phyloP scores from a whole-genome alignment of 2,888 invertebrate genomes.

The Hedya salicella region DNA sequence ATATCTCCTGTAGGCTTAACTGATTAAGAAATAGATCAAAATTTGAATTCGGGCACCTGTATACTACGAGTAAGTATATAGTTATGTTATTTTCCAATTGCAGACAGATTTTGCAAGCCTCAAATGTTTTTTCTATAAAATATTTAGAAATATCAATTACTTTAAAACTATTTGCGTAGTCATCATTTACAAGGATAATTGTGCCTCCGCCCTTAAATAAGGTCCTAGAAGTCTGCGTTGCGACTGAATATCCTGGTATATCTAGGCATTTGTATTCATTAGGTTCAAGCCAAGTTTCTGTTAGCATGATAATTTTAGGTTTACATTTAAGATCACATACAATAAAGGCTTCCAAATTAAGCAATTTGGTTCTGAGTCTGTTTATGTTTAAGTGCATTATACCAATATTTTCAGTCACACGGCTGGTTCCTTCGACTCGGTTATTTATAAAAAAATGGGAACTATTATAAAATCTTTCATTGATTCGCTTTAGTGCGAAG shows the following conservation, averaged over 20 bases:
- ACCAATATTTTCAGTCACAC: no score
- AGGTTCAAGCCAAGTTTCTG: not conserved
- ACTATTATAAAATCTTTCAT: no score
- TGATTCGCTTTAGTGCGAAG: no score
- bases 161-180: no score
- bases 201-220: no score
- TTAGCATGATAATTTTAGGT: not conserved
- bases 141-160: no score
- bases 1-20: no score
- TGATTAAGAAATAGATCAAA: no score
- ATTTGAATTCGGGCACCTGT: not conserved
- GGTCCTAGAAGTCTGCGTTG: not conserved
- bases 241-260: not conserved
- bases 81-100: not conserved
- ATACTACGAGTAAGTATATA: not conserved
- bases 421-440: no score
- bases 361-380: not conserved
- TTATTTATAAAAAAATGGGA: no score
- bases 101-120: no score
- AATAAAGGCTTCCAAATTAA: not conserved
- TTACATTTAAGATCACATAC: not conserved
- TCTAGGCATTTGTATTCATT: not conserved
- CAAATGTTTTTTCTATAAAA: no score
- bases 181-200: not conserved
- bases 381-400: conserved; percentile 1